Conservation (phyloP, 2,888 invertebrate genomes). For the Campoplex nolae region DNA sequence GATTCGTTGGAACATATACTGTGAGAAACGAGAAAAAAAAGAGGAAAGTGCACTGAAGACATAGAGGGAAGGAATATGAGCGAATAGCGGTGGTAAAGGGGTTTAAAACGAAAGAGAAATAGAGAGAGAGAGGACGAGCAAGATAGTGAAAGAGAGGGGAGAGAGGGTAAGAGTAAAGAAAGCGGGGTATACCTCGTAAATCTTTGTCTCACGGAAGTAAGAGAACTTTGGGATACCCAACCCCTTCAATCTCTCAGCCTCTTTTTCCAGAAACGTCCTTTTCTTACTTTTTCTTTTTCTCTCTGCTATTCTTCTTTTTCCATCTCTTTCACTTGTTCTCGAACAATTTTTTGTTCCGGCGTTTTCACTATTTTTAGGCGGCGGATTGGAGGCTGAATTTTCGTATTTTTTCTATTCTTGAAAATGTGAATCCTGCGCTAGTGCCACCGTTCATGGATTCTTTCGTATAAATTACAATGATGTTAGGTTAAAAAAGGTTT, state of each 20-base stretch:
- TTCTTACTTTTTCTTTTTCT: slow-evolving; percentile 55
- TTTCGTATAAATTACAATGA: neutral
- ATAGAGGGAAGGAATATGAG: slow-evolving; percentile 45
- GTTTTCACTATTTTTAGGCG: slow-evolving; percentile 26
- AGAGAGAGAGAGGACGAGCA: slow-evolving; percentile 3
- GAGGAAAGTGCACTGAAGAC: slow-evolving; percentile 22
- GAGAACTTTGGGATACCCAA: slow-evolving; percentile 63
- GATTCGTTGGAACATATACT: slow-evolving; percentile 48
- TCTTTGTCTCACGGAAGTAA: slow-evolving; percentile 69
- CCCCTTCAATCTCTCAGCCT: slow-evolving; percentile 30
- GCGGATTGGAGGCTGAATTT: slow-evolving; percentile 31
- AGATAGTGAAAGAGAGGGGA: slow-evolving; percentile 14
- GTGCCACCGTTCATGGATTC: neutral
- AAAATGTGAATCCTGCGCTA: neutral
- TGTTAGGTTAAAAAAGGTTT: neutral
- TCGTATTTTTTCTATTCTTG: slow-evolving; percentile 33
- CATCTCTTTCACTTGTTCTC: slow-evolving; percentile 19
- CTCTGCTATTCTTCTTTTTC: neutral
- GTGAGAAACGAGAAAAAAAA: slow-evolving; percentile 34
- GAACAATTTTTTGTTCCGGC: slow-evolving; percentile 52
- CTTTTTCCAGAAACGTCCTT: slow-evolving; percentile 10
- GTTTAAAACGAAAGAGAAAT: neutral
- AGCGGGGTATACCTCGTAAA: slow-evolving; percentile 66
- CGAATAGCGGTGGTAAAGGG: slow-evolving; percentile 29
- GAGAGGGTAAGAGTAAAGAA: slow-evolving; percentile 26